Percentiles rank a stretch among this genome's conserved stretches.
phyloP scores from a whole-genome alignment of 2,113 vertebrate genomes.

The Rynchops niger region DNA sequence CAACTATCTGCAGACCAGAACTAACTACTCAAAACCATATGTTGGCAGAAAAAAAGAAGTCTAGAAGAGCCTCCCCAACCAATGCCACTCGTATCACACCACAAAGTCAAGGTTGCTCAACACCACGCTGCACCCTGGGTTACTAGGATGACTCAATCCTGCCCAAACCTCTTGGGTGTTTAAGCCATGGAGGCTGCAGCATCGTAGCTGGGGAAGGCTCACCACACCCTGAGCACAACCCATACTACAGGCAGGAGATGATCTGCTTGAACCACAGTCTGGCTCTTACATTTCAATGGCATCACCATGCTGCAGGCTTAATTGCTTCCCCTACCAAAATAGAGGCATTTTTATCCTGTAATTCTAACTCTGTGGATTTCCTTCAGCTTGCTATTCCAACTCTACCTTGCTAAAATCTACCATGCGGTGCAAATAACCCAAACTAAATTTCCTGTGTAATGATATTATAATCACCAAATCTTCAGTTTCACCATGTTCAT shows the following conservation, averaged over 20 bases:
- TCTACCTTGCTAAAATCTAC: neutral
- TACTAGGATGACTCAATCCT: neutral
- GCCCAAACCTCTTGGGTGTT: neutral
- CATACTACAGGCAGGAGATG: fast-evolving
- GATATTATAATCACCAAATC: neutral
- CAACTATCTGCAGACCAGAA: neutral
- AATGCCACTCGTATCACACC: fast-evolving
- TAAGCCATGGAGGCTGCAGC: no score
- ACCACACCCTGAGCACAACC: neutral
- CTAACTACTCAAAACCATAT: neutral
- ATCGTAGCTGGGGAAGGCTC: neutral
- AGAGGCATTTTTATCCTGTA: neutral
- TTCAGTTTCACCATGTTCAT: neutral
- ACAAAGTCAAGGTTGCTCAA: neutral
- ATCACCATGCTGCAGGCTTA: no score
- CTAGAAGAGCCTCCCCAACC: neutral
- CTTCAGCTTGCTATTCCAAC: neutral
- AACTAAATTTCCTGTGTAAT: neutral
- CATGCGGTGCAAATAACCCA: neutral
- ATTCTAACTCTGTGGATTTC: neutral
- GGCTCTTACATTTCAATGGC: neutral
- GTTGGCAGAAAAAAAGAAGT: neutral
- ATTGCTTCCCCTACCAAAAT: neutral
- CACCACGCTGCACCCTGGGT: fast-evolving
- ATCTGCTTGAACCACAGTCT: neutral